A percentile compares a stretch with the other conserved stretches of the same genome.
Conservation (phyloP, 2,797 vertebrate genomes). For the Melopsittacus undulatus region DNA sequence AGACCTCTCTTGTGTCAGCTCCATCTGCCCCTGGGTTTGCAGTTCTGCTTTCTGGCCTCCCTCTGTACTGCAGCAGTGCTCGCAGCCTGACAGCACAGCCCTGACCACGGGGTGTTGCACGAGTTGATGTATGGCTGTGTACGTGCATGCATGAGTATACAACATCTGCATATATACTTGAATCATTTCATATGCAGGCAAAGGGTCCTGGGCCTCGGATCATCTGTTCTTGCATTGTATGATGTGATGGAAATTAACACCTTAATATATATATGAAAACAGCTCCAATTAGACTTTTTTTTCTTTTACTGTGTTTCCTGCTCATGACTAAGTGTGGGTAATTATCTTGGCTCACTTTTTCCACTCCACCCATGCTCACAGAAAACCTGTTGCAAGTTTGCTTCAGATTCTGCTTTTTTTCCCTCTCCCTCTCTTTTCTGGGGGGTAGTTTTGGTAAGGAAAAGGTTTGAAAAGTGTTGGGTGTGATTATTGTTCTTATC, state of each 20-base stretch:
- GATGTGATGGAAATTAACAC: slow-evolving; percentile 79
- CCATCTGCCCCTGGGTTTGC: not conserved
- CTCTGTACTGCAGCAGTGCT: not conserved
- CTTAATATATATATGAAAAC: slow-evolving; percentile 58
- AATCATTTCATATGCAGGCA: slow-evolving; percentile 4
- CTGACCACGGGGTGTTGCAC: accelerated
- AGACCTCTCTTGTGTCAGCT: not conserved
- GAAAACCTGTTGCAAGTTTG: slow-evolving; percentile 79
- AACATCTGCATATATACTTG: not conserved
- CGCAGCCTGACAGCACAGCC: not conserved
- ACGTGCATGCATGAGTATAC: accelerated
- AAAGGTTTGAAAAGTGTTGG: slow-evolving; percentile 57
- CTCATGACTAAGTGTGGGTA: slow-evolving; percentile 79
- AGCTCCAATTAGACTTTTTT: slow-evolving; percentile 68
- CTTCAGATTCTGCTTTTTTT: slow-evolving; percentile 62
- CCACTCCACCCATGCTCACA: slow-evolving; percentile 78
- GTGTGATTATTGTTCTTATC: not conserved
- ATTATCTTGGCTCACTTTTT: slow-evolving; percentile 82
- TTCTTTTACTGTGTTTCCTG: slow-evolving; percentile 77
- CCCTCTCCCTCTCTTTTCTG: not conserved
- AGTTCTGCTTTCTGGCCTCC: not conserved
- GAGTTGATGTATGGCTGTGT: not conserved
- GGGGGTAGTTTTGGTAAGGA: slow-evolving; percentile 52
- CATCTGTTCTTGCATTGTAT: slow-evolving; percentile 40
- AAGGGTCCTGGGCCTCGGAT: not conserved